Base-by-base conservation (phyloP, 2,797 vertebrate genomes). In the Pangasius larnaudii region DNA sequence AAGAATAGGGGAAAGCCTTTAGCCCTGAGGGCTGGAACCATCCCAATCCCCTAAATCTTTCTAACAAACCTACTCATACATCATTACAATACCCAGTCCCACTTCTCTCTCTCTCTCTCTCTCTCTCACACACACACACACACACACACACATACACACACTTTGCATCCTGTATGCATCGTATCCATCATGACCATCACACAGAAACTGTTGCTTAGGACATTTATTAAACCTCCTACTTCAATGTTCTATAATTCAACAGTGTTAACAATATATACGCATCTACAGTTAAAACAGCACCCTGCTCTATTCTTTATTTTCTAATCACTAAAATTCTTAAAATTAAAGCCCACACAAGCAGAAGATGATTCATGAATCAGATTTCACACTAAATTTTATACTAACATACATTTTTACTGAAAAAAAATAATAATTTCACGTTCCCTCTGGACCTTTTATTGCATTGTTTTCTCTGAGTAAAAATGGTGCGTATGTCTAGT, bases 31-130 rank as follows among this genome's bases (percentile, higher is more conserved):
- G 88, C 88, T 89, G 88, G 67, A 91, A 89, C 85, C 81, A 58
- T 61, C 81, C 83, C 83, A 75, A 69, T 36, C 82, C 42, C 74
- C 83, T 84, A 61, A 85, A 89, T 89, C 72, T 77, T 87, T 84
- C 83, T n/a, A 87, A 85, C 88, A 79, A 88, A 87, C 83, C 88
- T 83, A 84, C 88, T 90, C 89, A 90, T 91, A 89, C 82, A 91
- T 91, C 91, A 91, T 90, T 84, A 90, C 78, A 84, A 91, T 90
- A 74, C 88, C 89, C 91, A 91, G 88, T 88, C 89, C 90, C 89
- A 86, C 49, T 58, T 82, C 65, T n/a, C 51, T 16, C 30, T 27
- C 69, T 27, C 49, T 2, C 27, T 39, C 74, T 46, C 46, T 46
- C 46, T 9, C 42, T 1, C 53, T 56, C 51, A 27, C 61, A 71